Evolutionary conservation across 2,113 vertebrate species (phyloP).

Genomic region (Gadus macrocephalus): DNA sequence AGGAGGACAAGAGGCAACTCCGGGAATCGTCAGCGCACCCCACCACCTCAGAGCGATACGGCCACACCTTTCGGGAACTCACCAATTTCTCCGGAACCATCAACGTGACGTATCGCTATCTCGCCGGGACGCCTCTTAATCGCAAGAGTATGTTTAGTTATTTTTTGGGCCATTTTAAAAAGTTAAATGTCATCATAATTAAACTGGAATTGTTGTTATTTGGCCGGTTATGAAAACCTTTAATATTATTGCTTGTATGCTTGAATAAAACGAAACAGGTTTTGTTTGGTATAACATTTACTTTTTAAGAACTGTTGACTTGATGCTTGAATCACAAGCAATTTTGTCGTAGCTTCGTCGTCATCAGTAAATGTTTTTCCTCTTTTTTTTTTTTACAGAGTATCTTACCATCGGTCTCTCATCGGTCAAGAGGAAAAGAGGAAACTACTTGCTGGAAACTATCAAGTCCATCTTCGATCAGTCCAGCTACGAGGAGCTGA

Average conservation of each 20-base stretch:
- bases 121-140: constrained; percentile 86
- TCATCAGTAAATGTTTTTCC: background rate
- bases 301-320: too few species aligned
- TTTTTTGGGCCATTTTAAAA: background rate
- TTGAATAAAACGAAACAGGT: too few species aligned
- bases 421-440: constrained; percentile 88
- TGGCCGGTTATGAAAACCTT: background rate
- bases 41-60: constrained; percentile 83
- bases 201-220: background rate
- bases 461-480: constrained; percentile 95
- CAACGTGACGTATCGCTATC: constrained; percentile 92
- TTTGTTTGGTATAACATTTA: too few species aligned
- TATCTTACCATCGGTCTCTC: constrained; percentile 91
- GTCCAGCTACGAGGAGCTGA: constrained; percentile 95
- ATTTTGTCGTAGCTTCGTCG: background rate
- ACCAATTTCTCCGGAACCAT: constrained; percentile 93
- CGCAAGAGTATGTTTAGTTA: constrained; percentile 80
- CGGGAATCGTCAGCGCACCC: constrained; percentile 85
- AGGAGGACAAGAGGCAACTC: constrained; percentile 85
- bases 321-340: too few species aligned
- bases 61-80: constrained; percentile 86
- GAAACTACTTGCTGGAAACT: constrained; percentile 89
- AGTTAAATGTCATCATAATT: too few species aligned
- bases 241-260: too few species aligned
- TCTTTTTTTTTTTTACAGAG: constrained; percentile 67